Conservation (phyloP, 2,888 invertebrate genomes). For the Piscicola geometra region DNA sequence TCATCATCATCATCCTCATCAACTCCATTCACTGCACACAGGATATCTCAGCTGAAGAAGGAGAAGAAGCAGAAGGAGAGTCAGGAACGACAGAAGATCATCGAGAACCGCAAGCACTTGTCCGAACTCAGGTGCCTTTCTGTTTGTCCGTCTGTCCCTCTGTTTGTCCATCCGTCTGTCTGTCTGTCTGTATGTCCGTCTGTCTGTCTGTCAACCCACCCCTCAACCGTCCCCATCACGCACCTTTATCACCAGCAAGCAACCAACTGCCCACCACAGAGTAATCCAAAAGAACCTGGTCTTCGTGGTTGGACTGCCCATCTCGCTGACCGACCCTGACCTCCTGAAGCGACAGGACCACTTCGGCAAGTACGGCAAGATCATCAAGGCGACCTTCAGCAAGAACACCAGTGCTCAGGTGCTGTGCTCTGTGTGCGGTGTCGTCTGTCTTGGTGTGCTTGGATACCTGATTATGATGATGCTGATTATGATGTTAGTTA, state of each 20-base stretch:
- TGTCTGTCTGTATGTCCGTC: too few species aligned
- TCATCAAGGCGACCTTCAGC: conserved; percentile 84
- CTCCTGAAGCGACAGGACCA: conserved; percentile 94
- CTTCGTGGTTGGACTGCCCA: conserved; percentile 95
- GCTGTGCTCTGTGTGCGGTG: background rate
- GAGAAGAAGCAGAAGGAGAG: conserved; percentile 93
- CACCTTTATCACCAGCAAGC: too few species aligned
- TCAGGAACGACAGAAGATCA: conserved; percentile 82
- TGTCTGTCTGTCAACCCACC: too few species aligned
- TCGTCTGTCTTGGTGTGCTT: background rate
- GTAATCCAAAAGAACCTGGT: conserved; percentile 98
- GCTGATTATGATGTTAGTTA: too few species aligned
- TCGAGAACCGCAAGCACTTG: conserved; percentile 92
- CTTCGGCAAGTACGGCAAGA: conserved; percentile 99
- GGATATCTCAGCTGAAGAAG: conserved; percentile 67
- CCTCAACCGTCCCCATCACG: too few species aligned
- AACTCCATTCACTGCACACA: conserved; percentile 42
- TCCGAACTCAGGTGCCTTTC: conserved; percentile 69
- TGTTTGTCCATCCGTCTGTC: too few species aligned
- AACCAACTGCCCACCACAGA: conserved; percentile 56
- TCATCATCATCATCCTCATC: background rate
- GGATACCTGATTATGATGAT: too few species aligned
- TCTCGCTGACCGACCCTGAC: conserved; percentile 91
- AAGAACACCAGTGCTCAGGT: conserved; percentile 8
- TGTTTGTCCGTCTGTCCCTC: too few species aligned